Base-by-base conservation (phyloP, 2,888 invertebrate species). In the Spodoptera littoralis region DNA sequence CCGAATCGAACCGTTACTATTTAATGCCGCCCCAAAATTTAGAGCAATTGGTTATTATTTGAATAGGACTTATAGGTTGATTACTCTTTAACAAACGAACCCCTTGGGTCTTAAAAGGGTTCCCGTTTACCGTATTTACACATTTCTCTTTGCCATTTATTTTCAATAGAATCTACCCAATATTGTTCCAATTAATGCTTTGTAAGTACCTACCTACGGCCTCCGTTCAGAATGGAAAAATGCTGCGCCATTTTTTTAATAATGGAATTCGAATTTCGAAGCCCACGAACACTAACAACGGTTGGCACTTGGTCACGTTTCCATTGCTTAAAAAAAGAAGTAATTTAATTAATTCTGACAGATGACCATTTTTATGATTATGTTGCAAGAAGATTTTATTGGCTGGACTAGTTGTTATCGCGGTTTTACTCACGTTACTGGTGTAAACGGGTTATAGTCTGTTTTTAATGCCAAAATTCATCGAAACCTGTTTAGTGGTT, bases 321-420 rank as follows among this genome's bases (percentile, higher is more conserved):
- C 52, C 57, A 62, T 54, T 51, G 47, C 52, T 50, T 65, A 52
- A 59, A 60, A 62, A 61, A 61, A 51, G 47, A 72, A 73, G 60
- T 36, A 57, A 50, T 74, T 65, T 68, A 53, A 68, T 73, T 71
- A 63, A 75, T 66, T 71, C 49, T 71, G 65, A 70, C 67, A 69
- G 65, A 59, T 70, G 60, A 49, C 60, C 78, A 54, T 78, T 65
- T 78, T 65, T 72, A 69, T 55, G 50, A 65, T 50, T 50, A 49
- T 22, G 30, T 52, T 49, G 12, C 36, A 50, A 55, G 45, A 13
- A 55, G 36, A 8, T 61, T 54, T 48, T 55, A 58, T 51, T 61
- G 36, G 42, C 11, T 56, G 41, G 52, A 45, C 11, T 47, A 50
- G 22, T 3, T 52, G 41, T 22, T n/a, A 11, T 44, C 42, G n/a